A percentile compares a stretch with the other conserved stretches of the same genome.
Conservation (phyloP, 2,113 vertebrate species). For the Chamaetylas fuelleborni region DNA sequence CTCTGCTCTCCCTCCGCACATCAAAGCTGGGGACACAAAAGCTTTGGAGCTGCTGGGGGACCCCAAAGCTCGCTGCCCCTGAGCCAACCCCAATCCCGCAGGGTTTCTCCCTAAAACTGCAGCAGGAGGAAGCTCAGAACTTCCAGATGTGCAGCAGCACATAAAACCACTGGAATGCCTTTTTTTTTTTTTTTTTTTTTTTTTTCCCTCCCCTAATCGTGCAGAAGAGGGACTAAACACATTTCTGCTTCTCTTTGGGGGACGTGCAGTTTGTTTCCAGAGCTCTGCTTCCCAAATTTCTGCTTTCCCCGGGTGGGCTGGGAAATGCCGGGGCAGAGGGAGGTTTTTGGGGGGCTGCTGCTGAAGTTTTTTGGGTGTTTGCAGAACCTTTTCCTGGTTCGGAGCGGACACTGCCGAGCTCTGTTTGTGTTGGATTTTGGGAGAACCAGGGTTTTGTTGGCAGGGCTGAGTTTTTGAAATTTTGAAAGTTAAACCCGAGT, state of each 20-base stretch:
- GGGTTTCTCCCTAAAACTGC: not conserved
- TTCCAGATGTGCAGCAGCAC: conserved; percentile 1
- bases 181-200: not conserved
- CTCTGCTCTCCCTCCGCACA: not conserved
- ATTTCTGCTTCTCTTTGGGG: not conserved
- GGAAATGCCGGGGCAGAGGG: not conserved
- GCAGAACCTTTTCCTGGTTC: not conserved
- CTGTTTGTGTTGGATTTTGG: fast-evolving
- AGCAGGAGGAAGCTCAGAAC: not conserved
- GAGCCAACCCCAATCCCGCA: not conserved
- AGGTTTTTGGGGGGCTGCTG: not conserved
- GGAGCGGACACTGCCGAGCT: fast-evolving
- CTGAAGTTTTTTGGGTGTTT: not conserved
- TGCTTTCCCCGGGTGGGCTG: not conserved
- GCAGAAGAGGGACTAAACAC: not conserved
- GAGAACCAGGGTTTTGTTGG: not conserved
- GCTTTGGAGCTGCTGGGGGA: not conserved
- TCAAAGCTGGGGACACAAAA: not conserved
- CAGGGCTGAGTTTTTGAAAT: not conserved
- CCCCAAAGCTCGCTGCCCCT: not conserved
- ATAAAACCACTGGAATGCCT: not conserved
- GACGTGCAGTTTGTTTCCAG: not conserved
- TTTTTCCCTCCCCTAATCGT: fast-evolving
- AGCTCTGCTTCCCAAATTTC: not conserved
- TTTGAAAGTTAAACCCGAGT: not conserved